These are phyloP conservation scores for Notothenia rossii DNA, from an alignment of 2,113 vertebrate species.

Conservation along the genomic window DNA sequence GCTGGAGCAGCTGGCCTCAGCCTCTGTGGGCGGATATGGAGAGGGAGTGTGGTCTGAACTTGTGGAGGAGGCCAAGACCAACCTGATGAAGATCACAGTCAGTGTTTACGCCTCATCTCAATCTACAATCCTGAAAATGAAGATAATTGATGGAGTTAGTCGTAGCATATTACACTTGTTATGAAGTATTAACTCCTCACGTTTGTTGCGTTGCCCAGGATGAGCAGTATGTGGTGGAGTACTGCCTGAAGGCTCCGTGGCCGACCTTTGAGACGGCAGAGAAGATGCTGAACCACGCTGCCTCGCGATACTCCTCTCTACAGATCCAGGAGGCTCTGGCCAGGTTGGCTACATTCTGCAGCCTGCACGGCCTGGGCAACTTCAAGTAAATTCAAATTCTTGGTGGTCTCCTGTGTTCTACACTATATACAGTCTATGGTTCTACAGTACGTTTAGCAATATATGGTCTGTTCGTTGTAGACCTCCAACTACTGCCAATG, in stretches of 20 bases:
- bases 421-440: no score
- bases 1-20: conserved; percentile 90
- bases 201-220: conserved; percentile 82
- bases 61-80: conserved; percentile 91
- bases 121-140: neutral
- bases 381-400: conserved; percentile 87
- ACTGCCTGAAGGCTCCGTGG: conserved; percentile 93
- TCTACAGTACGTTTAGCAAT: neutral
- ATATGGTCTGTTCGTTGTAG: neutral
- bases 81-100: conserved; percentile 93
- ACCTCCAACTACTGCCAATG: no score
- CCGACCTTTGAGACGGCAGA: conserved; percentile 91
- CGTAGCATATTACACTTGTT: neutral
- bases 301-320: conserved; percentile 70
- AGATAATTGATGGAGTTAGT: neutral
- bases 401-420: neutral
- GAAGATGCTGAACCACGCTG: conserved; percentile 92
- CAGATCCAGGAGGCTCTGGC: conserved; percentile 90
- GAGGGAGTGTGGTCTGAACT: conserved; percentile 85
- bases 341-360: conserved; percentile 93
- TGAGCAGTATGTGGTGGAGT: conserved; percentile 92
- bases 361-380: conserved; percentile 88
- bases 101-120: conserved; percentile 1
- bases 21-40: conserved; percentile 79
- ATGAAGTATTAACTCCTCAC: neutral